Base-by-base conservation (phyloP, 2,888 invertebrate species). In the Noctua comes region DNA sequence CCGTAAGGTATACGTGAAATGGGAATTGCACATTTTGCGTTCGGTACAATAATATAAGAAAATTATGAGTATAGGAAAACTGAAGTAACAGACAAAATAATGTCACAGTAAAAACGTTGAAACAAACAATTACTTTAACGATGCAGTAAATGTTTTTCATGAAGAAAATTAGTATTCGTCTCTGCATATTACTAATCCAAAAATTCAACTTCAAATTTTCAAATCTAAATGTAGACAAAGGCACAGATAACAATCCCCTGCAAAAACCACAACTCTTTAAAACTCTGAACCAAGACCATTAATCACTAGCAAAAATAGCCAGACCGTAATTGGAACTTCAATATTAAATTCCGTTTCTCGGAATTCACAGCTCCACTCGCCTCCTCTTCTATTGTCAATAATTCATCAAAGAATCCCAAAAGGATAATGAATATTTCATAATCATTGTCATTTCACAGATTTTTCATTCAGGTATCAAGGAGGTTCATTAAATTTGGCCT, bases 401-500 rank as follows among this genome's bases (percentile, higher is more conserved):
- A 75, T 76, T 76, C 68, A 51, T 70, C 69, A 76, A 86, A 82
- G 84, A 87, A 82, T 77, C 43, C 36, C 64, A 77, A 81, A 82
- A 51, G 73, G 46, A 77, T 84, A 82, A 81, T 88, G 66, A 69
- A 84, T 74, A 73, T 83, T 80, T 84, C 73, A 79, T 31, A 81
- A 84, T 82, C 76, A 73, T 86, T 81, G 83, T 76, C 80, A 84
- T 80, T 84, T 69, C 73, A 66, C 27, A 71, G 59, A 84, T 81
- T 83, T 80, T 83, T 84, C 57, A 77, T 70, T 84, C 70, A 80
- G 68, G 68, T 75, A 40, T 51, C 69, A 65, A 68, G 36, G 65
- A 10, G 51, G 76, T 83, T 86, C 85, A 76, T 88, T 84, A 85
- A 83, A 86, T 82, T 83, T 74, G 57, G 69, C 24, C 69, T 70